phyloP scores from a whole-genome alignment of 1,140 invertebrate species.

The Andricus grossulariae region DNA sequence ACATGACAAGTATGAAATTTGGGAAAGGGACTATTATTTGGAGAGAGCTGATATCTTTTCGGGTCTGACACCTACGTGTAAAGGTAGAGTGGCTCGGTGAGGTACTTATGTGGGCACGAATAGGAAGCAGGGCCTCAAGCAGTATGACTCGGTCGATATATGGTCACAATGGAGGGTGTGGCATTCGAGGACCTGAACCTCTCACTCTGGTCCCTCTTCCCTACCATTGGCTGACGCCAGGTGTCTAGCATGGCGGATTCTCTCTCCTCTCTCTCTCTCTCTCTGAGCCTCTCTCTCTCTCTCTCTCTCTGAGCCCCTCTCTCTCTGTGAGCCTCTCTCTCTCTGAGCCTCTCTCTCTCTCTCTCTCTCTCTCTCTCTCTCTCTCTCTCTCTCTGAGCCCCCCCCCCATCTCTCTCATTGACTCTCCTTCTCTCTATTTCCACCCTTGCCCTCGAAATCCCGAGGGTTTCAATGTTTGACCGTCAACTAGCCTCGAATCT shows the following conservation, averaged over 20 bases:
- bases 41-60: not conserved
- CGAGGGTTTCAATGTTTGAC: not conserved
- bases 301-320: too few relatives aligned
- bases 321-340: slow-evolving; percentile 9
- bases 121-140: slow-evolving; percentile 12
- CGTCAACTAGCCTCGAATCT: not conserved
- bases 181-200: slow-evolving; percentile 69
- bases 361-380: not conserved
- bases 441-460: not conserved
- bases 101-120: not conserved
- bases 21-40: not conserved
- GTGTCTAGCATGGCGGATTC: slow-evolving; percentile 68
- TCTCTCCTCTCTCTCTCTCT: slow-evolving; percentile 45
- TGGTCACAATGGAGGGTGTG: slow-evolving; percentile 72
- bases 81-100: not conserved
- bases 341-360: not conserved
- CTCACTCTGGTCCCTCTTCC: slow-evolving; percentile 58
- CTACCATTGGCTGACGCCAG: slow-evolving; percentile 68
- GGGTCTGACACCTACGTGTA: slow-evolving; percentile 13
- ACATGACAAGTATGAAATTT: too few relatives aligned
- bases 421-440: not conserved
- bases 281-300: not conserved
- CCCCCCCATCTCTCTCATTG: not conserved
- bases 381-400: not conserved
- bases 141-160: slow-evolving; percentile 64